These are phyloP conservation scores for Arenaria interpres DNA, from an alignment of 2,113 vertebrate species.

Conservation along the genomic window DNA sequence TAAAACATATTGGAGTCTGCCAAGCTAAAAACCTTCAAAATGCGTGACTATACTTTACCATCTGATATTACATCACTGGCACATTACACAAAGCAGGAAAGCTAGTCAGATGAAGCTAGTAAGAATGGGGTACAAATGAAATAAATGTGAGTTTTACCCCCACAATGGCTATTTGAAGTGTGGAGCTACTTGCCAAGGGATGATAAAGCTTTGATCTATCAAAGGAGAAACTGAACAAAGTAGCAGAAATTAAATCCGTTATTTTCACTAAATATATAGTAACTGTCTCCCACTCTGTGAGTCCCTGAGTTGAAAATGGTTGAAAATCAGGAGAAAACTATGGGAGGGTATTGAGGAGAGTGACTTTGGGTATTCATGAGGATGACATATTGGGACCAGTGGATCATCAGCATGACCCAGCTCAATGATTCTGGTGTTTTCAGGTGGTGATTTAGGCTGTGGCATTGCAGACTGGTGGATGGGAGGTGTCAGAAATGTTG, in stretches of 20 bases:
- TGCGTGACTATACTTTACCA: background rate
- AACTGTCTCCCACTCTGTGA: background rate
- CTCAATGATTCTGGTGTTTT: background rate
- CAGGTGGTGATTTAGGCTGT: background rate
- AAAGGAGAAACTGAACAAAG: background rate
- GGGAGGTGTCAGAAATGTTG: background rate
- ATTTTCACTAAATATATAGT: background rate
- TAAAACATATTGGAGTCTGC: background rate
- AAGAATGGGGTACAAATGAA: background rate
- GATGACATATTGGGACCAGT: background rate
- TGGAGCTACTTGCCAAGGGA: background rate
- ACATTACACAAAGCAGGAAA: background rate
- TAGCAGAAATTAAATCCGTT: background rate
- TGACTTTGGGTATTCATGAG: background rate
- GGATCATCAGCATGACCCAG: background rate
- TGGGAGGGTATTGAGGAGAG: background rate
- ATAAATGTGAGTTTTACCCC: background rate
- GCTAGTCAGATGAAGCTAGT: background rate
- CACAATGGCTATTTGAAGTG: background rate
- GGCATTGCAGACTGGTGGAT: background rate
- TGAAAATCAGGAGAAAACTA: background rate
- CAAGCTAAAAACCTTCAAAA: background rate
- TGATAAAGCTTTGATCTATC: background rate
- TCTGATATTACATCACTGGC: background rate
- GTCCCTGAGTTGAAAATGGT: background rate